Evolutionary conservation across 2,113 vertebrate genomes (phyloP).

Genomic region (Felis chaus): DNA sequence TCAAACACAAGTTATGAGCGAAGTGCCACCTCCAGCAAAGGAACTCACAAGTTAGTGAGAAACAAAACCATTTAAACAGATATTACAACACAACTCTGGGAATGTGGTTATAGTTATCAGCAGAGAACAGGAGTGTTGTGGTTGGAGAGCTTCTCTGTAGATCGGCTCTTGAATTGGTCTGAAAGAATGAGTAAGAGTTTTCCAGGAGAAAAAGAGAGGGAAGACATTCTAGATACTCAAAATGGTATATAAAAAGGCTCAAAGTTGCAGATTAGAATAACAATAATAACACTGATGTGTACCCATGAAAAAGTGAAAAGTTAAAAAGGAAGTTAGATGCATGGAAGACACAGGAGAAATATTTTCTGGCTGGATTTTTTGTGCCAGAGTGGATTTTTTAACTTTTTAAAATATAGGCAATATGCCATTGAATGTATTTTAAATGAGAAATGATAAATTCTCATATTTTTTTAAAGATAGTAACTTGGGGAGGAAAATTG

Average conservation of each 20-base stretch:
- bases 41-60: not conserved
- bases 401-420: not conserved
- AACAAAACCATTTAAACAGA: not conserved
- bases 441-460: not conserved
- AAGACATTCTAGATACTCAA: not conserved
- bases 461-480: not conserved
- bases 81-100: not conserved
- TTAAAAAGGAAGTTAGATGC: not conserved
- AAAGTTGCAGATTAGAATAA: not conserved
- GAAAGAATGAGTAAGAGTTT: not conserved
- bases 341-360: not conserved
- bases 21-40: not conserved
- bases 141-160: not conserved
- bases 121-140: not conserved
- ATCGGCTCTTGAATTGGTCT: not conserved
- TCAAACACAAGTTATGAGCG: not conserved
- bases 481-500: not conserved
- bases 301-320: not conserved
- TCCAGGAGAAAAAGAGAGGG: not conserved
- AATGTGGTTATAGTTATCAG: not conserved
- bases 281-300: not conserved
- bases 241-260: not conserved
- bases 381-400: not conserved
- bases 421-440: not conserved
- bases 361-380: not conserved